Percentiles rank a stretch among this genome's conserved stretches.
phyloP scores from a whole-genome alignment of 2,113 vertebrate genomes.

The Columbina picui region DNA sequence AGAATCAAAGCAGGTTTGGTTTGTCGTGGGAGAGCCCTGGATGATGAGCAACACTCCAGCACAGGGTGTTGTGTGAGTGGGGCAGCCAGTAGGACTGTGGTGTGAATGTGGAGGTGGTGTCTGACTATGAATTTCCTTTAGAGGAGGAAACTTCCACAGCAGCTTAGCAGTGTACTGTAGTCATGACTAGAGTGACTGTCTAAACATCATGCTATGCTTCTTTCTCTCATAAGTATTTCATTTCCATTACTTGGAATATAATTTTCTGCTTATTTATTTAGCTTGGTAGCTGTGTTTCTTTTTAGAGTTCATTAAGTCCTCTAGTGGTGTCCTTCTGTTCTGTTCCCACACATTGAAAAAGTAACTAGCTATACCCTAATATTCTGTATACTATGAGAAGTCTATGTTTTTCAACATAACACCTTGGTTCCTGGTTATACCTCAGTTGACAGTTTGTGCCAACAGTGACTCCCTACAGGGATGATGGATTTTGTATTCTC shows the following conservation, averaged over 20 bases:
- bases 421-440: background rate
- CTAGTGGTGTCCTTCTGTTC: background rate
- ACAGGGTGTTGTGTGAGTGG: accelerated
- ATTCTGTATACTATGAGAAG: background rate
- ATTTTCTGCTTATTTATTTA: background rate
- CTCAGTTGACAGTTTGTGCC: background rate
- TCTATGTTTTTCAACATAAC: background rate
- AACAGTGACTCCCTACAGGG: background rate
- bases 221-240: background rate
- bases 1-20: background rate
- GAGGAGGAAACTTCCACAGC: background rate
- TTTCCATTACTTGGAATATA: background rate
- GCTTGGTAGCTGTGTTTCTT: background rate
- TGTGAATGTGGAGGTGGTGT: background rate
- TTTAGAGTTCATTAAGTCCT: background rate
- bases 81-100: background rate
- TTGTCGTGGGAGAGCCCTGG: background rate
- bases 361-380: background rate
- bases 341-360: background rate
- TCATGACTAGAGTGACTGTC: background rate
- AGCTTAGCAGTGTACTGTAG: background rate
- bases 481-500: background rate
- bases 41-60: background rate
- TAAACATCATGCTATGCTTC: background rate
- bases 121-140: background rate